Percentiles rank a stretch among this genome's conserved stretches.
Evolutionary conservation across 2,888 invertebrate genomes (phyloP).

Genomic region (Odontothrips loti): DNA sequence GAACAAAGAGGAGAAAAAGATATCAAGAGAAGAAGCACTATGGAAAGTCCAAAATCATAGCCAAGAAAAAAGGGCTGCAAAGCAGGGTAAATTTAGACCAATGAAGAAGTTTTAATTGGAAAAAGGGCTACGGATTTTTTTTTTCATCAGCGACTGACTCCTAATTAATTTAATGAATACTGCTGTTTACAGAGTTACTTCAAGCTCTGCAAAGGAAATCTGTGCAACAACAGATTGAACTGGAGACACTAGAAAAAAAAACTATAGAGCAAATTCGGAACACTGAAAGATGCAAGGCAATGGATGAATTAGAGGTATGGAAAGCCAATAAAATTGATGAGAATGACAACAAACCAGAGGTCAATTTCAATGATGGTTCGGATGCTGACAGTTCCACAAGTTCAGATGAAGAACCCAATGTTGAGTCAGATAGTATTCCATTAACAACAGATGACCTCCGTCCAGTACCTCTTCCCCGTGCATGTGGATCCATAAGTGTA

Average conservation of each 20-base stretch:
- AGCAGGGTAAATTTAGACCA: slow-evolving; percentile 41
- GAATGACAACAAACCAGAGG: background rate
- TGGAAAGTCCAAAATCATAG: slow-evolving; percentile 55
- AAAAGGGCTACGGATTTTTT: slow-evolving; percentile 30
- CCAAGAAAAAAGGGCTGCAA: slow-evolving; percentile 54
- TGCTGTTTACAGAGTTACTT: slow-evolving; percentile 47
- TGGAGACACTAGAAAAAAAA: slow-evolving; percentile 56
- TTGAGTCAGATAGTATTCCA: slow-evolving; percentile 31
- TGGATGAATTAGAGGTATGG: slow-evolving; percentile 63
- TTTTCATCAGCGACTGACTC: slow-evolving; percentile 17
- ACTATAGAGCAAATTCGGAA: slow-evolving; percentile 62
- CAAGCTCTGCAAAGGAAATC: slow-evolving; percentile 56
- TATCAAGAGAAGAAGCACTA: slow-evolving; percentile 55
- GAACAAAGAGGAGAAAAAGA: slow-evolving; percentile 55
- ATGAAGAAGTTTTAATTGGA: slow-evolving; percentile 15
- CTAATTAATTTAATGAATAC: slow-evolving; percentile 5
- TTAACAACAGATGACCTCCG: slow-evolving; percentile 37
- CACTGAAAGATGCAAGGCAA: slow-evolving; percentile 58
- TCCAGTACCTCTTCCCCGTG: slow-evolving; percentile 56
- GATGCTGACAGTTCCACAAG: background rate
- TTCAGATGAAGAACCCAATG: background rate
- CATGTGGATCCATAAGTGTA: slow-evolving; percentile 57
- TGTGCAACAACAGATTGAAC: slow-evolving; percentile 56
- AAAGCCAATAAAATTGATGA: slow-evolving; percentile 35
- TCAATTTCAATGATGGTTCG: background rate